Percentiles rank a stretch among this genome's conserved stretches.
Conservation (phyloP, 1,140 invertebrate genomes). For the Cherax destructor region DNA sequence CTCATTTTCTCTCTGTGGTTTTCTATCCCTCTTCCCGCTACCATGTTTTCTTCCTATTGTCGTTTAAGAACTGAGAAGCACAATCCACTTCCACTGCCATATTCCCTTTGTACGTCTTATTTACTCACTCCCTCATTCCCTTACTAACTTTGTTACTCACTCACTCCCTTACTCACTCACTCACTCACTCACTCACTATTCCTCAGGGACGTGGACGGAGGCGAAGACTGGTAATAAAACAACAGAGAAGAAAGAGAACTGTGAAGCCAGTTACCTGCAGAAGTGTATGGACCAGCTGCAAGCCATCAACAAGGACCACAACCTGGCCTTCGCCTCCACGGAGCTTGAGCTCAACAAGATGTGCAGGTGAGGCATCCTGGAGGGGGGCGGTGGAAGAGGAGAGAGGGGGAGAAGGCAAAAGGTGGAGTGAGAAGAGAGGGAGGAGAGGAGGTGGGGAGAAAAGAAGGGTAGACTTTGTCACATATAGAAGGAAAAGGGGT, state of each 20-base stretch:
- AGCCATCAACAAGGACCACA: constrained; percentile 70
- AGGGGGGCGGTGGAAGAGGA: neutral
- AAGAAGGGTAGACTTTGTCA: neutral
- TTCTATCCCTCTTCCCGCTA: no score
- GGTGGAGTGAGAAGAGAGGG: neutral
- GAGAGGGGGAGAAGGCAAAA: neutral
- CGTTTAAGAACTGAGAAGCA: no score
- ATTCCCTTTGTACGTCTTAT: no score
- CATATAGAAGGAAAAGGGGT: no score
- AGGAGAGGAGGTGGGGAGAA: neutral
- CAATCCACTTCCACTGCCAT: no score
- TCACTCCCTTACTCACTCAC: neutral
- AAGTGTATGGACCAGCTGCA: constrained; percentile 65
- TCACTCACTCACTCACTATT: neutral
- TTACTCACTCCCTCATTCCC: no score
- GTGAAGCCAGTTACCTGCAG: constrained; percentile 57
- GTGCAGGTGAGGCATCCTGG: constrained; percentile 56
- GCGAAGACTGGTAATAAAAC: neutral
- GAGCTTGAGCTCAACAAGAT: constrained; percentile 65
- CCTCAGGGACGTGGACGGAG: neutral
- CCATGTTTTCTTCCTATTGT: no score
- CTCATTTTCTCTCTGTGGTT: no score
- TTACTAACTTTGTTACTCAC: neutral
- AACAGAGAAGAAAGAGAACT: constrained; percentile 13
- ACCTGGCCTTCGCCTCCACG: constrained; percentile 69